Base-by-base conservation (phyloP, 2,888 invertebrate species). In the Temnothorax unifasciatus region DNA sequence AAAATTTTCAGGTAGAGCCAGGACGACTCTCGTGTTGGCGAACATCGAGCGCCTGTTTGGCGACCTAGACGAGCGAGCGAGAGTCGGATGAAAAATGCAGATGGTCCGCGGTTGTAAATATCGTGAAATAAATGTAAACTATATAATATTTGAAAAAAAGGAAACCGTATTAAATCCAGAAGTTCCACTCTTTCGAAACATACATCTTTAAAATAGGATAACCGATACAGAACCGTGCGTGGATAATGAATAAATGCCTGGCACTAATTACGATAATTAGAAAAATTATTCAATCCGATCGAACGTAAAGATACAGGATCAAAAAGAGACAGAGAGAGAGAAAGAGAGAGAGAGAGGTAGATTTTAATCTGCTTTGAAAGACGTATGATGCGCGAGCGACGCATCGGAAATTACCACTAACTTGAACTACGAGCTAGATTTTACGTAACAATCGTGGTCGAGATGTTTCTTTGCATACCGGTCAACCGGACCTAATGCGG, bases 1-100 rank as follows among this genome's bases (percentile, higher is more conserved):
- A 59, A 87, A 83, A 85, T 75, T 87, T 84, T 87, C 88, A 82
- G 87, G 86, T 87, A 87, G 86, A 90, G 21, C 85, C 86, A 84
- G 59, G 85, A 76, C 73, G 71, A 86, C 74, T 88, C 84, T 77
- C 90, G 86, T 86, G 89, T 79, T 6, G 57, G 64, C 52, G 74
- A 82, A 79, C 79, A 41, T 86, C 85, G 84, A 74, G 29, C 64
- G 86, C 21, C 87, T 52, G 41, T 71, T 4, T 50, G 61, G 21
- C 75, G 63, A 75, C 25, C 21, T 34, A 29, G 44, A 59, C 25
- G 57, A 52, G 13, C 57, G 47, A 38, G 50, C 21, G 41, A 21
- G 34, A 64, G 8, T 41, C 25, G 34, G 25, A 59, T 25, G 29
- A 44, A 29, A 44, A n/a, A 59, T 15, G 15, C 21, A 44, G 13